phyloP scores from a whole-genome alignment of 2,888 invertebrate genomes.

The Drosophila limbata region DNA sequence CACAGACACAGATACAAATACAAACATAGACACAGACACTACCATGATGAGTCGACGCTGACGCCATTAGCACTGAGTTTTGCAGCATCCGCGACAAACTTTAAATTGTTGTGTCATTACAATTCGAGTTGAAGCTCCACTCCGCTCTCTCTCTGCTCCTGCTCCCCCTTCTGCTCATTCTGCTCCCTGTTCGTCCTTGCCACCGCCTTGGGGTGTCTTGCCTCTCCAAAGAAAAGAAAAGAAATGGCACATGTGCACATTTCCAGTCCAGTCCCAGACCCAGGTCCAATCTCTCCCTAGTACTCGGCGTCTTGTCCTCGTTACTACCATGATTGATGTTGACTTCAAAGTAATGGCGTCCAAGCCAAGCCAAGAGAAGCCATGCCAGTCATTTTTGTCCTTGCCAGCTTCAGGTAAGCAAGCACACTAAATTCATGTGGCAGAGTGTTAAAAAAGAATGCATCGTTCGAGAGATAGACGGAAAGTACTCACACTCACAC shows the following conservation, averaged over 20 bases:
- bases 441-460: constrained; percentile 18
- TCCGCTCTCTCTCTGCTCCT: neutral
- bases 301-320: constrained; percentile 59
- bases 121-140: constrained; percentile 62
- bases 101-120: constrained; percentile 82
- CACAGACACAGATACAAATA: constrained; percentile 21
- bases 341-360: constrained; percentile 77
- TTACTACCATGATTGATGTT: constrained; percentile 75
- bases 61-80: constrained; percentile 80
- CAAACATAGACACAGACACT: constrained; percentile 23
- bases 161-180: neutral
- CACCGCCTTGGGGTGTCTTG: constrained; percentile 11
- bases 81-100: constrained; percentile 81
- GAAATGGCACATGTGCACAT: constrained; percentile 61
- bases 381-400: constrained; percentile 50
- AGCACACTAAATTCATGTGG: constrained; percentile 34
- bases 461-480: neutral
- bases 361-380: constrained; percentile 39
- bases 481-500: neutral
- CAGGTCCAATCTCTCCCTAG: neutral
- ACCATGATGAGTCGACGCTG: constrained; percentile 73
- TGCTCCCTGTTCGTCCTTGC: too few species aligned
- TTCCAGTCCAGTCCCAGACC: constrained; percentile 27
- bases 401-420: constrained; percentile 26
- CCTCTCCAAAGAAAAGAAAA: constrained; percentile 43